A percentile compares a stretch with the other conserved stretches of the same genome.
Conservation (phyloP, 1,140 invertebrate genomes). For the Drosophila lacteicornis region DNA sequence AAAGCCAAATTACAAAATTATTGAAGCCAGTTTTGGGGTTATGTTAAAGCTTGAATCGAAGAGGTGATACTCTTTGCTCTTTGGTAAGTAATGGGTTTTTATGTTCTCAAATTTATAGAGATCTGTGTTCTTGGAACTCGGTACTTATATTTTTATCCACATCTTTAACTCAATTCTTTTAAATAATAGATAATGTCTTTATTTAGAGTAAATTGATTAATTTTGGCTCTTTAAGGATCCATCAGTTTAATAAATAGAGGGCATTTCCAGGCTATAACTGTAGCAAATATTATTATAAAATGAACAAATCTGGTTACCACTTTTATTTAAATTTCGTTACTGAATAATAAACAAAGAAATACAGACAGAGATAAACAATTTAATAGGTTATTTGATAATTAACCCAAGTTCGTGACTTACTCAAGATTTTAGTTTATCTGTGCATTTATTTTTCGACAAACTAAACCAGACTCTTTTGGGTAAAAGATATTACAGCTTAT, state of each 20-base stretch:
- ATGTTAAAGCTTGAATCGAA: neutral
- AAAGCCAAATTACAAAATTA: too few relatives aligned
- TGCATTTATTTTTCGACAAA: neutral
- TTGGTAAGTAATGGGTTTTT: neutral
- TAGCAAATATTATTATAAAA: neutral
- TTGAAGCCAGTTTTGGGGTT: constrained; percentile 19
- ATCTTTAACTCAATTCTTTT: too few relatives aligned
- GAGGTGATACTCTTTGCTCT: constrained; percentile 6
- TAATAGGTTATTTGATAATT: constrained; percentile 23
- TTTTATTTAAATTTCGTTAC: neutral
- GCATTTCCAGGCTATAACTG: neutral
- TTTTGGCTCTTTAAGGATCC: neutral
- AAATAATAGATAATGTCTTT: too few relatives aligned
- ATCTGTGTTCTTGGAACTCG: too few relatives aligned
- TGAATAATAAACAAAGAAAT: neutral
- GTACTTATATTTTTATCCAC: too few relatives aligned
- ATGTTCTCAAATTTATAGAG: too few relatives aligned
- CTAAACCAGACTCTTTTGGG: neutral
- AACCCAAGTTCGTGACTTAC: constrained; percentile 16
- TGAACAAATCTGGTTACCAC: neutral
- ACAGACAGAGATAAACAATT: neutral
- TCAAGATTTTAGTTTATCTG: constrained; percentile 9
- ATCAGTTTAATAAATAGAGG: neutral
- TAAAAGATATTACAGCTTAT: neutral
- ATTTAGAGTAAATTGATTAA: neutral